Evolutionary conservation across 2,888 invertebrate genomes (phyloP).

Genomic region (Blastobasis adustella): DNA sequence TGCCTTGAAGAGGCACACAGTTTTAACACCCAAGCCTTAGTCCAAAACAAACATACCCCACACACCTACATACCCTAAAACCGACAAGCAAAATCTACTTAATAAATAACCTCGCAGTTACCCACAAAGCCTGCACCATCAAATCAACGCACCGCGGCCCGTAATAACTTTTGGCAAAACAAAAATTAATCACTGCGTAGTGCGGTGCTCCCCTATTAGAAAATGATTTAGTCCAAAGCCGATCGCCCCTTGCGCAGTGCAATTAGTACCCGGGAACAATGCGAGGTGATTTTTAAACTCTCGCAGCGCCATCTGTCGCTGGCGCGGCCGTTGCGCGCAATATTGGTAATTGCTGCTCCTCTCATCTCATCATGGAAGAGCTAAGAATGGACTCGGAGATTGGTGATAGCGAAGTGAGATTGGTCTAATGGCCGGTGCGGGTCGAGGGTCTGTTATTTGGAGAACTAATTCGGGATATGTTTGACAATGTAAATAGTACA

Average conservation of each 20-base stretch:
- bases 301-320: constrained; percentile 63
- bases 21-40: too few relatives aligned
- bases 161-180: constrained; percentile 12
- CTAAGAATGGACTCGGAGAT: background rate
- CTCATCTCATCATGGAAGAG: constrained; percentile 17
- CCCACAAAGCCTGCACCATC: too few relatives aligned
- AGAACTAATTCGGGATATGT: too few relatives aligned
- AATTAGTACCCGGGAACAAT: constrained; percentile 75
- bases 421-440: too few relatives aligned
- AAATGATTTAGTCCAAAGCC: constrained; percentile 64
- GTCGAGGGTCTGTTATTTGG: too few relatives aligned
- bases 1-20: too few relatives aligned
- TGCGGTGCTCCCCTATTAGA: constrained; percentile 46
- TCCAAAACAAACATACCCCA: too few relatives aligned
- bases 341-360: constrained; percentile 61
- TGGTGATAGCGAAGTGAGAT: too few relatives aligned
- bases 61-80: too few relatives aligned
- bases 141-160: background rate
- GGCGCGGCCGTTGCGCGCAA: constrained; percentile 40
- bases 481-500: too few relatives aligned
- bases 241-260: constrained; percentile 70
- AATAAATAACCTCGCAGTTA: too few relatives aligned
- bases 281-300: constrained; percentile 74
- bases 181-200: constrained; percentile 14
- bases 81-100: too few relatives aligned